Evolutionary conservation across 2,113 vertebrate species (phyloP), one percentile per base, ranked within the genome.

Genomic region (Cyanoramphus novaezelandiae): DNA sequence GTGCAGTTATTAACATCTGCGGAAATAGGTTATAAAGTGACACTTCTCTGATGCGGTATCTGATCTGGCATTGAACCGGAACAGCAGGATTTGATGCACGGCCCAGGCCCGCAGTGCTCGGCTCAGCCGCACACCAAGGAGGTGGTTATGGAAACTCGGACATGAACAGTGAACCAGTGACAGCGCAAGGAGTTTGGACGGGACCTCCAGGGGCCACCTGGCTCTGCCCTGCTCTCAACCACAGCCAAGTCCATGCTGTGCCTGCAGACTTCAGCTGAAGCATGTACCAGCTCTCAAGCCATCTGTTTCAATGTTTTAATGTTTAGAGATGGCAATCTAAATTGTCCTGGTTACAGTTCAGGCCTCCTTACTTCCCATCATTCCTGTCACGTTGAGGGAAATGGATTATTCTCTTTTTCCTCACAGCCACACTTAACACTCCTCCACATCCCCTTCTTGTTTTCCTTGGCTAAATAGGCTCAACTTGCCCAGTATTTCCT

Each of bases 211-310:
- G 18, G 31, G 19, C 33, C 10, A 17, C 43, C 39, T 12, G 37
- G 60, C 50, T 74, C 85, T 74, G 78, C 60, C 77, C 49, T 81
- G 55, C 78, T 49, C 50, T 3, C 1, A 82, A 29, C 28, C 29
- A 28, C 3, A 1, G 43, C 20, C 0, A 3, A 43, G 31, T 9
- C n/a, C 1, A 4, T 10, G 27, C 28, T 12, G n/a, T 25, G 86
- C 60, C 55, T 72, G 52, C 41, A 77, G 57, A 80, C 70, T 50
- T 28, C 70, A 71, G 1, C 43, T 49, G 79, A 71, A 59, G 35
- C 8, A 0, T 4, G 3, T 21, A 6, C 27, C 5, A 39, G 23
- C 39, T 64, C 52, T 76, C 35, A 59, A 41, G 31, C 43, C 14
- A 49, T 46, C 47, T 55, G n/a, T 71, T 50, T 52, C 25, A 10